Evolutionary conservation across 1,140 invertebrate species (phyloP), one percentile per base, ranked within the genome.

Genomic region (Penaeus vannamei): DNA sequence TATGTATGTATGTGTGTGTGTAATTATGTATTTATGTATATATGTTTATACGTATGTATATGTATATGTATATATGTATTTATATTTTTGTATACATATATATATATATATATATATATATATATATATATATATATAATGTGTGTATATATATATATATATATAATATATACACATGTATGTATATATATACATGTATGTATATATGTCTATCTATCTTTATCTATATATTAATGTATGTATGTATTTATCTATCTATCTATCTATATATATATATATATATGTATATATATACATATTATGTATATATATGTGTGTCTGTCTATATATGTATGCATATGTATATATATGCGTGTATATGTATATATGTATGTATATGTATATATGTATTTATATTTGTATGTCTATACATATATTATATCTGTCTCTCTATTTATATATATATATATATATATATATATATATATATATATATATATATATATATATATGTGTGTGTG

Each of bases 101-200:
- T 84, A 69, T 42, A 66, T 66, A 79, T 26, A 83, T 83, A 60
- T 62, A 83, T 83, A 61, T 83, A 61, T 83, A 83, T 83, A 61
- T 79, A 79, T 79, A 79, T 79, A 79, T 79, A 79, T 79, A 79
- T 79, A 79, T 79, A 79, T 79, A 79, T 79, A 83, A n/a, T n/a
- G n/a, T n/a, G n/a, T n/a, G n/a, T 79, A 79, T 46, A 20, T 32
- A 79, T 46, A 79, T 79, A 36, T 36, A 46, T 79, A 76, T 76
- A 76, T 4, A 2, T 23, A 76, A 23, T 2, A 66, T 66, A 66
- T 3, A 66, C 7, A 66, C 7, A 66, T 66, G 7, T 66, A 66
- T 66, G 7, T 66, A 66, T 66, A 69, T 53, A 42, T 42, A 69
- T 46, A 60, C 26, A 69, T 42, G 53, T 42, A 46, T 84, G 53